A percentile compares a stretch with the other conserved stretches of the same genome.
Evolutionary conservation across 2,888 invertebrate genomes (phyloP).

Genomic region (Scelioninae gen. 1): DNA sequence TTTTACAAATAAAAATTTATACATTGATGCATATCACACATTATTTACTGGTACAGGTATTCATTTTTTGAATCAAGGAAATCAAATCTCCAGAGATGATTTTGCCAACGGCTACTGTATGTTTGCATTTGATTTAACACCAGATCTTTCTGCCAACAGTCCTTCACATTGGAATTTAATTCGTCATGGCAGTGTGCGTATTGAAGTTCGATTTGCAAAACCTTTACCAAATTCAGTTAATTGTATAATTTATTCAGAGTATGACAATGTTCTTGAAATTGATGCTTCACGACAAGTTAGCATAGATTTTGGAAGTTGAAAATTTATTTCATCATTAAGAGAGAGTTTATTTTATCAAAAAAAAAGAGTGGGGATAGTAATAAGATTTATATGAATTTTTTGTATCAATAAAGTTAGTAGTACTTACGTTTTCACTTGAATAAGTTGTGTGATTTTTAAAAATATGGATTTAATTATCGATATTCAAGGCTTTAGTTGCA

Average conservation of each 20-base stretch:
- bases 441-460: not conserved
- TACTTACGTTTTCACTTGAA: too few species aligned
- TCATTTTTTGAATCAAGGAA: constrained; percentile 70
- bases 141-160: constrained; percentile 72
- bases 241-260: constrained; percentile 74
- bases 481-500: not conserved
- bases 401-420: too few species aligned
- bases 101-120: constrained; percentile 71
- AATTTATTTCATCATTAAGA: too few species aligned
- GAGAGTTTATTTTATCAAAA: too few species aligned
- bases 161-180: constrained; percentile 67
- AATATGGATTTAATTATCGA: not conserved
- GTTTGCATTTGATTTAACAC: constrained; percentile 74
- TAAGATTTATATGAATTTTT: too few species aligned
- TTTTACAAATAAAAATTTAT: constrained; percentile 53
- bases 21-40: constrained; percentile 73
- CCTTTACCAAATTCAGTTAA: constrained; percentile 61
- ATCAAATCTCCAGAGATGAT: constrained; percentile 57
- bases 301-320: constrained; percentile 28
- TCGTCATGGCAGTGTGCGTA: constrained; percentile 70
- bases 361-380: too few species aligned
- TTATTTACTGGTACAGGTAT: constrained; percentile 71
- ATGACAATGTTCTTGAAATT: constrained; percentile 76
- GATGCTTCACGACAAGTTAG: constrained; percentile 62
- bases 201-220: constrained; percentile 72